phyloP scores from a whole-genome alignment of 37 sponge, comb jelly and placozoan species.

The Haliclona indistincta region DNA sequence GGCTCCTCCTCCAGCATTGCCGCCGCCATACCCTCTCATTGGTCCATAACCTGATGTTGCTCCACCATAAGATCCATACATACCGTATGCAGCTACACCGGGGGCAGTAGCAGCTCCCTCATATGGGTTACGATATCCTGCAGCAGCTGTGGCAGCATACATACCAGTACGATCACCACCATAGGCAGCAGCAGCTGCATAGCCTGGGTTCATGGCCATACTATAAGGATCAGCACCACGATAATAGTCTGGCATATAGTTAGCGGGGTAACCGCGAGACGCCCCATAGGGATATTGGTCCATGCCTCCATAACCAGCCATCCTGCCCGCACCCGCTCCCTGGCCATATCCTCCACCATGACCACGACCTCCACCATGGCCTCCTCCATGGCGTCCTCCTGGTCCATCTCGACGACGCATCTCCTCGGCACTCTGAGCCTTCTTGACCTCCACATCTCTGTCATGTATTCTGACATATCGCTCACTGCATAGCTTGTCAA shows the following conservation, averaged over 20 bases:
- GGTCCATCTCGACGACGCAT: conserved; percentile 10
- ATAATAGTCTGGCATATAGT: no score
- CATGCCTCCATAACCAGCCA: neutral
- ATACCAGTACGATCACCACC: neutral
- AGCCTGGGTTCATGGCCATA: neutral
- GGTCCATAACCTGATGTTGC: neutral
- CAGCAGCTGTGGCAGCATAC: no score
- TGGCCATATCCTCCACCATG: neutral
- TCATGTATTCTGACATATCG: conserved; percentile 35
- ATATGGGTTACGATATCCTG: no score
- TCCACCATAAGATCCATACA: no score
- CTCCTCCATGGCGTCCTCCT: conserved; percentile 1
- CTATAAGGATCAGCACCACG: conserved; percentile 1
- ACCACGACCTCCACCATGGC: conserved; percentile 1
- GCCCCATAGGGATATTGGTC: neutral
- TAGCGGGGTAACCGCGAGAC: neutral
- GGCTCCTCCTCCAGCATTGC: neutral
- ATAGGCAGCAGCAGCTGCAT: neutral
- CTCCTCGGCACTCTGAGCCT: conserved; percentile 52
- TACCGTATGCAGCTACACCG: no score
- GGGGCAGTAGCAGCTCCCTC: no score
- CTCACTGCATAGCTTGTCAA: conserved; percentile 34
- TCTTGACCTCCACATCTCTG: conserved; percentile 67
- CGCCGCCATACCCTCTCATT: neutral
- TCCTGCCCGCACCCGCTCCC: neutral